Conservation (phyloP, 2,888 invertebrate genomes). For the Tetramorium bicarinatum region DNA sequence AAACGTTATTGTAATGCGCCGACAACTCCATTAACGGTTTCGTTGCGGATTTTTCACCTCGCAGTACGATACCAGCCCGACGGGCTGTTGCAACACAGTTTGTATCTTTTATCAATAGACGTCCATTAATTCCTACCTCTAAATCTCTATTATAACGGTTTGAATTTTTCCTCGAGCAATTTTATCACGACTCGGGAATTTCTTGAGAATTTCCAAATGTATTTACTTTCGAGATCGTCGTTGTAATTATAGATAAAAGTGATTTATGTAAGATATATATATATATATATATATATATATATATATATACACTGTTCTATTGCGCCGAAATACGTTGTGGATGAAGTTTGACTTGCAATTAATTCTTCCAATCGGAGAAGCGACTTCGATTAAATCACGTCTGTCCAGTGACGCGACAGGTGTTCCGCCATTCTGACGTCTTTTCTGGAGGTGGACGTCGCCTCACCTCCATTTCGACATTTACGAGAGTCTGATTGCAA, state of each 20-base stretch:
- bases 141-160: background rate
- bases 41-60: constrained; percentile 16
- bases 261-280: background rate
- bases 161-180: background rate
- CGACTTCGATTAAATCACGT: constrained; percentile 37
- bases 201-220: background rate
- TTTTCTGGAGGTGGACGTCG: constrained; percentile 31
- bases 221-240: background rate
- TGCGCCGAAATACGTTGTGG: background rate
- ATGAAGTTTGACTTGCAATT: constrained; percentile 21
- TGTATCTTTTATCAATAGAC: background rate
- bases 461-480: constrained; percentile 23
- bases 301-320: background rate
- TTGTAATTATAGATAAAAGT: background rate
- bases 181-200: background rate
- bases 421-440: constrained; percentile 8
- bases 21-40: constrained; percentile 35
- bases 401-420: constrained; percentile 16
- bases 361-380: constrained; percentile 36
- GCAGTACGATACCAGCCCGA: background rate
- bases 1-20: constrained; percentile 43
- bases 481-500: constrained; percentile 47
- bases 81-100: background rate
- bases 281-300: too few species aligned
- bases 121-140: background rate